Evolutionary conservation across 1,140 invertebrate species (phyloP), one percentile per base, ranked within the genome.

Genomic region (Agrilus planipennis): DNA sequence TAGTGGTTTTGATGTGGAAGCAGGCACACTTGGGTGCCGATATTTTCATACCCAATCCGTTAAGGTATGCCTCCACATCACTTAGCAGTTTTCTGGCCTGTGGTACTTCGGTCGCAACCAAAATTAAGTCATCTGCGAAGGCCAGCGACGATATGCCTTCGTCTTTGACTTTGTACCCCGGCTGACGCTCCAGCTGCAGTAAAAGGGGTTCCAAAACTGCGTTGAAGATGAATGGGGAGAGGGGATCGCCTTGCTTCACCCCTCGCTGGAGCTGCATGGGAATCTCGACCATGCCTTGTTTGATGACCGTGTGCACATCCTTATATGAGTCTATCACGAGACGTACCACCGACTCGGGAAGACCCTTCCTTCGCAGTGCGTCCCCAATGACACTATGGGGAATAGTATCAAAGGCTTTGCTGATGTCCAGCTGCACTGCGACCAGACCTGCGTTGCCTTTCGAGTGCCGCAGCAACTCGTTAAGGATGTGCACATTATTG

Each of bases 21-120:
- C 34, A 37, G 9, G 34, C 22, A 39, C 55, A 50, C 38, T 59
- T 59, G 1, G 30, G n/a, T n/a, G 30, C 22, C 7, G 40, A 44
- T n/a, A 43, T 27, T 4, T 14, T 37, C 17, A 43, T 30, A 22
- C 51, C 44, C 23, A 45, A 17, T 18, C 32, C 34, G 2, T 30
- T n/a, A 14, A 56, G 43, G 29, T 42, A 50, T 12, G 16, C 12
- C 16, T 35, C 22, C 12, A 41, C 35, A 12, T 19, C 27, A 12
- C 20, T 21, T 18, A 52, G 31, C 20, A 39, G 40, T 18, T 19
- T 15, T 22, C 22, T 32, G 12, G 45, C 40, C 27, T 39, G 39
- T 27, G 32, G 29, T 38, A 42, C 34, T 9, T 34, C 27, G 17
- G 17, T 23, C 17, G 46, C 43, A 2, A 27, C 7, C 14, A 49